Evolutionary conservation across 2,888 invertebrate genomes (phyloP).

Genomic region (Hirudinaria manillensis): DNA sequence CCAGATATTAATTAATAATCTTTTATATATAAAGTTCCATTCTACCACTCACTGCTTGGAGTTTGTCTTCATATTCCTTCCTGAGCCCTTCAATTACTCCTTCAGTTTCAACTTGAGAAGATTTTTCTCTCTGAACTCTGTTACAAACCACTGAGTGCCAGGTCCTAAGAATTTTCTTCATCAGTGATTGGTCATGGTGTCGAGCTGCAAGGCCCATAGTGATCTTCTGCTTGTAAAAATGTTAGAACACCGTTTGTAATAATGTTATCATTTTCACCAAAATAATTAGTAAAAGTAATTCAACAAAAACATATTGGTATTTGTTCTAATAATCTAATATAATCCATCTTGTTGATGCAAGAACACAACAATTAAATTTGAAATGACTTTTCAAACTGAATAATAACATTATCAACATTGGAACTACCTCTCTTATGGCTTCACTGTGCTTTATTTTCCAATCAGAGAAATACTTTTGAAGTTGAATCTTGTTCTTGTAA

Average conservation of each 20-base stretch:
- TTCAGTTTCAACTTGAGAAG: conserved; percentile 52
- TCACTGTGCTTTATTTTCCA: conserved; percentile 50
- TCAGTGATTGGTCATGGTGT: conserved; percentile 45
- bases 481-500: conserved; percentile 48
- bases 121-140: conserved; percentile 45
- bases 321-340: neutral
- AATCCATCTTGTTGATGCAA: neutral
- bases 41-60: neutral
- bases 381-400: neutral
- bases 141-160: conserved; percentile 50
- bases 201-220: conserved; percentile 43
- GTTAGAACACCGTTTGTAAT: neutral
- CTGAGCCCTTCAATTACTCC: neutral
- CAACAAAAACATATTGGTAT: no score
- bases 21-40: neutral
- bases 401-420: neutral
- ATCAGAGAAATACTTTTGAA: conserved; percentile 48
- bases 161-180: conserved; percentile 44
- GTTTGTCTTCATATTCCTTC: neutral
- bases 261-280: neutral
- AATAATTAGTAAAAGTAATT: no score
- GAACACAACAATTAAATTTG: neutral
- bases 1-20: no score
- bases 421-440: conserved; percentile 46
- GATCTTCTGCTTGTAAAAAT: neutral